Percentiles rank a stretch among this genome's conserved stretches.
Evolutionary conservation across 2,888 invertebrate genomes (phyloP).

Genomic region (Amphipyra tragopoginis): DNA sequence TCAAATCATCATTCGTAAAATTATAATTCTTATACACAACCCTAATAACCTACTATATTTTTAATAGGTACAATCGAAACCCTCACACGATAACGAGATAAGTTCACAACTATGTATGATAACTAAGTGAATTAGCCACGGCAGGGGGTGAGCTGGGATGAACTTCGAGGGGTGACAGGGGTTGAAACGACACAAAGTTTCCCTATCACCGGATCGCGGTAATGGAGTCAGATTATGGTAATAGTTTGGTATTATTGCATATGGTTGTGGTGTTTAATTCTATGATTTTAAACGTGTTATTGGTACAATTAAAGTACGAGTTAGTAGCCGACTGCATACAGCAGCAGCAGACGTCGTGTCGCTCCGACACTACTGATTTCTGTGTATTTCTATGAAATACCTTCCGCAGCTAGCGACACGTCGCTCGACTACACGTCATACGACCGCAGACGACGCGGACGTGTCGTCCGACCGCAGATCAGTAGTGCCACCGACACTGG

Average conservation of each 20-base stretch:
- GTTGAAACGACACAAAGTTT: conserved; percentile 44
- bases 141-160: conserved; percentile 1
- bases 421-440: too few relatives aligned
- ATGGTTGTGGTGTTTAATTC: not conserved
- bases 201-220: conserved; percentile 42
- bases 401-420: too few relatives aligned
- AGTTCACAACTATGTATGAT: conserved; percentile 42
- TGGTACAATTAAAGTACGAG: too few relatives aligned
- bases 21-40: too few relatives aligned
- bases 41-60: not conserved
- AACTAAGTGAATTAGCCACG: conserved; percentile 44
- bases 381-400: too few relatives aligned
- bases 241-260: conserved; percentile 34
- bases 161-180: conserved; percentile 17
- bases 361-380: too few relatives aligned
- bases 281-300: not conserved
- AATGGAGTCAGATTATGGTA: conserved; percentile 44
- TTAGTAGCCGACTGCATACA: too few relatives aligned
- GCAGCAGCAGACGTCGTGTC: too few relatives aligned
- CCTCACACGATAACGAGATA: conserved; percentile 29
- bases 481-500: too few relatives aligned
- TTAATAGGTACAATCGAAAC: conserved; percentile 10
- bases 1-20: too few relatives aligned
- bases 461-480: too few relatives aligned
- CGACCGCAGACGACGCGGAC: too few relatives aligned